Percentiles rank a stretch among this genome's conserved stretches.
These are phyloP conservation scores for Gallirallus australis DNA, from an alignment of 2,797 vertebrate species.

Conservation along the genomic window DNA sequence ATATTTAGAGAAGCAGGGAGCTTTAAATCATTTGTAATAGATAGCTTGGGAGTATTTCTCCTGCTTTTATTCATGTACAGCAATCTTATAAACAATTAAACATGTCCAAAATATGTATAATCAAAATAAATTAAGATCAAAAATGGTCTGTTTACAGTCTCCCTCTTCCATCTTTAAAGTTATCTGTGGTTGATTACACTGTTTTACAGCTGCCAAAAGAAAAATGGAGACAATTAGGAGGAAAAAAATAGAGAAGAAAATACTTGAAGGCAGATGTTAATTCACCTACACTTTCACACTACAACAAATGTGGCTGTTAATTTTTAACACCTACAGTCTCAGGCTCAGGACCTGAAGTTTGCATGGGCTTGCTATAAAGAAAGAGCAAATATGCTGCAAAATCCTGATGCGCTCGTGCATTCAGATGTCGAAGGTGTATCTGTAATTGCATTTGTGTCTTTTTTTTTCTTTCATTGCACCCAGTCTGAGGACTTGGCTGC, in stretches of 20 bases:
- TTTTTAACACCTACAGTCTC: not conserved
- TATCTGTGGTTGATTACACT: not conserved
- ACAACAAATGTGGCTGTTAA: not conserved
- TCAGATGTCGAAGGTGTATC: not conserved
- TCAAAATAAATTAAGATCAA: not conserved
- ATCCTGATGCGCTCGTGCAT: not conserved
- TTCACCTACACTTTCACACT: not conserved
- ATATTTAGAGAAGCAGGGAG: conserved; percentile 2
- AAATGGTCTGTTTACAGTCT: not conserved
- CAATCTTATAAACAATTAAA: conserved; percentile 28
- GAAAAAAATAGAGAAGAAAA: not conserved
- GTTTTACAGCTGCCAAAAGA: not conserved
- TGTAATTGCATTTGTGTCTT: not conserved
- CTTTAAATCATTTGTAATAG: conserved; percentile 5
- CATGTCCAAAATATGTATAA: not conserved
- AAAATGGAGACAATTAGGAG: not conserved
- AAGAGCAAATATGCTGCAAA: not conserved
- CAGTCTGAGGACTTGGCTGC: not conserved
- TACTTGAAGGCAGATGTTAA: not conserved
- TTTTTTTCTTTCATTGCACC: not conserved
- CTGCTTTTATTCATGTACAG: not conserved
- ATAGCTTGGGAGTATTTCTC: not conserved
- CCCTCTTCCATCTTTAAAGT: not conserved
- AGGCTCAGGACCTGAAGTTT: not conserved
- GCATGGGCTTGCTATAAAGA: not conserved